A percentile compares a stretch with the other conserved stretches of the same genome.
phyloP scores from a whole-genome alignment of 2,888 invertebrate species.

The Stenodema calcarata region DNA sequence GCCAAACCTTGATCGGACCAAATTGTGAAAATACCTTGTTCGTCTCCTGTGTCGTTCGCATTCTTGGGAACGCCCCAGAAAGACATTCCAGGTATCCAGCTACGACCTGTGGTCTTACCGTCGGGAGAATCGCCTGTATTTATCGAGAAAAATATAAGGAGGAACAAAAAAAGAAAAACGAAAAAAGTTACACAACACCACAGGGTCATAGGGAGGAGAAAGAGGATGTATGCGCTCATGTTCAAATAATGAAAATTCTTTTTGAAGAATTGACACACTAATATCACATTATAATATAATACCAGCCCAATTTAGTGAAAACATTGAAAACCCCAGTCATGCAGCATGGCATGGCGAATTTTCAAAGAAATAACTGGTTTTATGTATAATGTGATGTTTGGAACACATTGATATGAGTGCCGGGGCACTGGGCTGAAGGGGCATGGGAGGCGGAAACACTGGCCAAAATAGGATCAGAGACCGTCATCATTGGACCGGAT shows the following conservation, averaged over 20 bases:
- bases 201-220: background rate
- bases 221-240: background rate
- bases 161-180: background rate
- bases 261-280: background rate
- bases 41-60: background rate
- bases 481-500: too few relatives aligned
- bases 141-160: background rate
- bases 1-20: background rate
- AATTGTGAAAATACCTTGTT: background rate
- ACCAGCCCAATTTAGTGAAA: too few relatives aligned
- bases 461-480: too few relatives aligned
- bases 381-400: too few relatives aligned
- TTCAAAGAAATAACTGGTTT: too few relatives aligned
- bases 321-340: too few relatives aligned
- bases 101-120: background rate
- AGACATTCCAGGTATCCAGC: constrained; percentile 31
- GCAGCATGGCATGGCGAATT: too few relatives aligned
- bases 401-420: too few relatives aligned
- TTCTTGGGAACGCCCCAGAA: constrained; percentile 17
- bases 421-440: too few relatives aligned
- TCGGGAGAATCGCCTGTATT: background rate
- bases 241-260: background rate
- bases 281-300: too few relatives aligned
- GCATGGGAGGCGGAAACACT: too few relatives aligned
- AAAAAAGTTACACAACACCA: background rate